Evolutionary conservation across 1,140 invertebrate species (phyloP).

Genomic region (Drosophila tropicalis): DNA sequence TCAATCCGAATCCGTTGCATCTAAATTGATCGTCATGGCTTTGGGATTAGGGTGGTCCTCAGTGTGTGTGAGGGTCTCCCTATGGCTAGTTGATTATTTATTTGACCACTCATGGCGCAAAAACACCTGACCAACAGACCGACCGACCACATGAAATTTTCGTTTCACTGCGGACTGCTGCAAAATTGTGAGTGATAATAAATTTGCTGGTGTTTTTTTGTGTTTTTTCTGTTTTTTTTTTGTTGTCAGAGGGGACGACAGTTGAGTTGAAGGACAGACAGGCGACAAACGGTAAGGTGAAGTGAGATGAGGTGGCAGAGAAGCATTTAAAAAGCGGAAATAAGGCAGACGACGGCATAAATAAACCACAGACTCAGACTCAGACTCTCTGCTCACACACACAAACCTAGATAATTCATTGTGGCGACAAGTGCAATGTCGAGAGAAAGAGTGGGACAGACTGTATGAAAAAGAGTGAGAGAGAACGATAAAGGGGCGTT

Average conservation of each 20-base stretch:
- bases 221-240: not conserved
- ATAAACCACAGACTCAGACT: slow-evolving; percentile 55
- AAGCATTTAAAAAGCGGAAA: slow-evolving; percentile 80
- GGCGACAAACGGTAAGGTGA: slow-evolving; percentile 16
- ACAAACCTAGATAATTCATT: not conserved
- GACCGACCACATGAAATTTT: no score
- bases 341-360: slow-evolving; percentile 78
- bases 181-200: slow-evolving; percentile 49
- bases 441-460: slow-evolving; percentile 1
- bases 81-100: not conserved
- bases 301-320: slow-evolving; percentile 19
- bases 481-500: slow-evolving; percentile 2
- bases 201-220: slow-evolving; percentile 45
- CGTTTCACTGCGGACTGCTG: no score
- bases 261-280: slow-evolving; percentile 15
- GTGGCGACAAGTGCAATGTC: slow-evolving; percentile 41
- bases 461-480: not conserved
- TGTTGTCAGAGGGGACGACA: not conserved
- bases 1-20: not conserved
- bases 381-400: slow-evolving; percentile 25
- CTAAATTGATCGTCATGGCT: not conserved
- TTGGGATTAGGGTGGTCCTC: not conserved
- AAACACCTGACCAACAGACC: no score
- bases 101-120: slow-evolving; percentile 26
- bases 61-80: no score